Base-by-base conservation (phyloP, 2,797 vertebrate species). In the Tragopan temminckii region DNA sequence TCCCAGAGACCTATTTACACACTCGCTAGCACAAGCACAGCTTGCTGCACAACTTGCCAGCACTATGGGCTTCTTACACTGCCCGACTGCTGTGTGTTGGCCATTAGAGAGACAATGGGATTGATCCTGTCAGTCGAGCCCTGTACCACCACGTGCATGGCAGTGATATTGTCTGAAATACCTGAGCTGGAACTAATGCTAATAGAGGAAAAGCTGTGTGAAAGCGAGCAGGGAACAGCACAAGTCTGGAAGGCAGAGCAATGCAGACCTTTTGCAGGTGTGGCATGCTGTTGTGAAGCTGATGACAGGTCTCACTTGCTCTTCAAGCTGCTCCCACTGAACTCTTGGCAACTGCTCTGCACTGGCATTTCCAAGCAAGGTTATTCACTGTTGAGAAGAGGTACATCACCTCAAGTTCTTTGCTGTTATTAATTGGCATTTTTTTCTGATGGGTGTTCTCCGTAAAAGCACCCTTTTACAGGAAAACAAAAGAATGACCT, bases 1-100 rank as follows among this genome's bases (percentile, higher is more conserved):
- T 95, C 80, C 72, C 71, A 66, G 80, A 92, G 89, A 82, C 90
- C 78, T 74, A 27, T 93, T 96, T 89, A 63, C 86, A 66, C 84
- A 23, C 55, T 78, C 2, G 0, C 45, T 63, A 23, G 86, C 7
- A 62, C 90, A 94, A 88, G 80, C 77, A 78, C 78, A 91, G 88
- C 75, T 88, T 85, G 77, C 84, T 91, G 88, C 55, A 74, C 13
- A 85, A 79, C 77, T 76, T 77, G 80, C 89, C 90, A 94, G 14
- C 43, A 5, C 69, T 50, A 81, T 25, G 61, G 36, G 70, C 61
- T 78, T 85, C 94, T 89, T 78, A 48, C 25, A 33, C 33, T 31
- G 1, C 31, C 58, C 0, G 0, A 76, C 87, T 90, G 38, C 77
- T 85, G 36, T 71, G 74, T 43, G 35, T 80, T 79, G 95, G 66